phyloP scores from a whole-genome alignment of 2,797 vertebrate species.

The Chaenodraco wilsoni region DNA sequence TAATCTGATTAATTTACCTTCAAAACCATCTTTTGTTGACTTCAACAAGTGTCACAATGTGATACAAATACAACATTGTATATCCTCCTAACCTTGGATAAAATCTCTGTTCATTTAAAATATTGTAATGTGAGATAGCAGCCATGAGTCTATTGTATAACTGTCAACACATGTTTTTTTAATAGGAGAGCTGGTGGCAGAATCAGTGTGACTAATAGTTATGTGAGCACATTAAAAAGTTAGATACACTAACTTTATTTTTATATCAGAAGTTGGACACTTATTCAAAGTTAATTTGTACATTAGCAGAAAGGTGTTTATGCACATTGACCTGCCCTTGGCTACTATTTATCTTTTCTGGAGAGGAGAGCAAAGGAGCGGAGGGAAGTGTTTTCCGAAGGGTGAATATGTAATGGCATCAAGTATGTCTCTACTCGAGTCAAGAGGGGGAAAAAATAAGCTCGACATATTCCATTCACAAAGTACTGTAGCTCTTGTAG shows the following conservation, averaged over 20 bases:
- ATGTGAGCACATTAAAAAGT: background rate
- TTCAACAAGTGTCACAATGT: background rate
- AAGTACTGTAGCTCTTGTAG: conserved; percentile 1
- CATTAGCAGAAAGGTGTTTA: background rate
- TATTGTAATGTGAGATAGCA: background rate
- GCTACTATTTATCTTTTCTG: conserved; percentile 13
- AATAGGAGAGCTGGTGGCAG: background rate
- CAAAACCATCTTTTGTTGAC: background rate
- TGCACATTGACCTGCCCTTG: background rate
- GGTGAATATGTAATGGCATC: conserved; percentile 12
- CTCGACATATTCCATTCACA: background rate
- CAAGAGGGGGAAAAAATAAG: background rate
- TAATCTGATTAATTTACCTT: background rate
- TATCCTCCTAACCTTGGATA: background rate
- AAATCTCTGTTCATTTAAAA: background rate
- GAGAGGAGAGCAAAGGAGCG: background rate
- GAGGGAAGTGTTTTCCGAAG: conserved; percentile 11
- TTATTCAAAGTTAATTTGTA: background rate
- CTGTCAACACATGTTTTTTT: background rate
- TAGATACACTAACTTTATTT: background rate
- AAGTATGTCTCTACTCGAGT: conserved; percentile 7
- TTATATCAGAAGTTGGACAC: background rate
- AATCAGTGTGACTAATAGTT: background rate
- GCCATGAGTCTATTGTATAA: background rate
- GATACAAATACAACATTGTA: background rate